phyloP scores from a whole-genome alignment of 2,888 invertebrate species.

The Ashinkailepas kermadecensis region DNA sequence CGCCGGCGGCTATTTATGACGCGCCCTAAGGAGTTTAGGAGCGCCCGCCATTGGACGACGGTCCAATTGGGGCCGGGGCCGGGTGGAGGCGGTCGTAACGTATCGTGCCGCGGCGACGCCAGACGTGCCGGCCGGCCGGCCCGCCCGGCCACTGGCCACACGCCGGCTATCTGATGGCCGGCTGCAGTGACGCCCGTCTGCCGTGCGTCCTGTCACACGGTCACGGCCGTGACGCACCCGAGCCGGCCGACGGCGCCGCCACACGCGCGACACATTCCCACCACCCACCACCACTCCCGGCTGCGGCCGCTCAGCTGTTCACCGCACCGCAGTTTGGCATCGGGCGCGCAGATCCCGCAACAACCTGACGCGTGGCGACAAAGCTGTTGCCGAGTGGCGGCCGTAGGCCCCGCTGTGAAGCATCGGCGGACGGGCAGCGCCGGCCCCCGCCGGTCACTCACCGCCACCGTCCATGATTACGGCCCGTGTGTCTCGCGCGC shows the following conservation, averaged over 20 bases:
- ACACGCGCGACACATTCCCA: background rate
- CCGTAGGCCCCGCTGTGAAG: too few species aligned
- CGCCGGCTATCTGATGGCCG: background rate
- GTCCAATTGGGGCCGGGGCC: background rate
- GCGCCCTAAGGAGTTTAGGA: background rate
- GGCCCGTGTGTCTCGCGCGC: too few species aligned
- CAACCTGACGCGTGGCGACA: too few species aligned
- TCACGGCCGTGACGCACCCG: background rate
- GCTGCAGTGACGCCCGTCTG: background rate
- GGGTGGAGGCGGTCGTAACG: background rate
- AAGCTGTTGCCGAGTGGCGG: too few species aligned
- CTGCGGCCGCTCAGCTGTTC: background rate
- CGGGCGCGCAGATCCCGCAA: background rate
- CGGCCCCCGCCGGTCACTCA: too few species aligned
- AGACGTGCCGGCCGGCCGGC: background rate
- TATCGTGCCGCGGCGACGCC: background rate
- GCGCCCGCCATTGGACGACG: background rate
- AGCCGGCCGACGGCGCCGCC: background rate
- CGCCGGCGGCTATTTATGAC: background rate
- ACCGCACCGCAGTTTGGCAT: background rate
- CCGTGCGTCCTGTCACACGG: background rate
- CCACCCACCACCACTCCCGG: background rate
- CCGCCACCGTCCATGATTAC: too few species aligned
- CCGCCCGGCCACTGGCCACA: background rate
- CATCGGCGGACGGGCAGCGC: too few species aligned